Evolutionary conservation across 2,113 vertebrate species (phyloP).

Genomic region (Platycercus adscitus): DNA sequence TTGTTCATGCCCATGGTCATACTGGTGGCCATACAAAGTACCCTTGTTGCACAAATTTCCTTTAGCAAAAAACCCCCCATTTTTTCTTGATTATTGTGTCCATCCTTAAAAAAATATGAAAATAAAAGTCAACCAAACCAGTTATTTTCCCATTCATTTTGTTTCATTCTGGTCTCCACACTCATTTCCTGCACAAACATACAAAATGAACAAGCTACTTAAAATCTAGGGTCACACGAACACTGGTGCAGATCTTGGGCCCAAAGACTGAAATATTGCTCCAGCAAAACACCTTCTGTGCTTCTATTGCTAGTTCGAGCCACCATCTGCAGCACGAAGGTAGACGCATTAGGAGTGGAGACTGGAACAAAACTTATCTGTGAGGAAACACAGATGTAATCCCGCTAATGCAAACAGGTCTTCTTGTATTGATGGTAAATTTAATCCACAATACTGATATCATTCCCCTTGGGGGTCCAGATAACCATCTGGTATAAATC

Average conservation of each 20-base stretch:
- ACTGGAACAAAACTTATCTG: background rate
- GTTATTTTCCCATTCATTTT: background rate
- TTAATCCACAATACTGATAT: background rate
- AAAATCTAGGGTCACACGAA: background rate
- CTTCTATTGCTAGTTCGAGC: background rate
- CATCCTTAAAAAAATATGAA: background rate
- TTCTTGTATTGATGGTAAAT: background rate
- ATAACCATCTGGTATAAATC: constrained; percentile 31
- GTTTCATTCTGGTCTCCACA: background rate
- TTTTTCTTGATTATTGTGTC: background rate
- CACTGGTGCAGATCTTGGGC: background rate
- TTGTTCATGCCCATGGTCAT: background rate
- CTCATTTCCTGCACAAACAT: background rate
- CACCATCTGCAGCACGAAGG: background rate
- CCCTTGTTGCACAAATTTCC: background rate
- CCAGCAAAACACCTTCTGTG: background rate
- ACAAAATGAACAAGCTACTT: background rate
- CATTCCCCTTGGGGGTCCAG: background rate
- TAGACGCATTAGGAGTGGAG: background rate
- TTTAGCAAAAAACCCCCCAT: background rate
- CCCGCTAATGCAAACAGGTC: background rate
- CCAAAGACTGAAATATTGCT: background rate
- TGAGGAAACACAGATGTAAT: background rate
- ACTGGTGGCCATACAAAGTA: background rate
- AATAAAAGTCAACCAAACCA: background rate